Evolutionary conservation across 2,797 vertebrate species (phyloP), one percentile per base, ranked within the genome.

Genomic region (Pangasius sanitwongsei): DNA sequence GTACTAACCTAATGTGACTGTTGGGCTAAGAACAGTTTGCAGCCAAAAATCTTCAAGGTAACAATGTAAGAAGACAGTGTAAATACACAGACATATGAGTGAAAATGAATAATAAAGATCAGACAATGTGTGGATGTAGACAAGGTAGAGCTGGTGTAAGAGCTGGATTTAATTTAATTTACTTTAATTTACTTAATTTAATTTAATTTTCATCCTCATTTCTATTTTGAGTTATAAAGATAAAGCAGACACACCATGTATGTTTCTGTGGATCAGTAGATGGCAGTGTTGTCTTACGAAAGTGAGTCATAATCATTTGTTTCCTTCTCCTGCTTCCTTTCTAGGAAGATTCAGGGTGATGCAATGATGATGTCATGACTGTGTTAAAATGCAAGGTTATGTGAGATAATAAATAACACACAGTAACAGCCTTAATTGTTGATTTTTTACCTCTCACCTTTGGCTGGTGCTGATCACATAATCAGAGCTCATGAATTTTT

Each of bases 261-360:
- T 83, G 59, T n/a, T 65, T n/a, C 48, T 28, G 12, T 72, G 48
- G 16, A 50, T 90, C 93, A 92, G 89, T 90, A 93, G 93, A 91
- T 92, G 93, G 92, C 91, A 91, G 90, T 92, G 83, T 88, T 92
- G 92, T 87, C 87, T 89, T 89, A 87, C 20, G 20, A 88, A 92
- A 81, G 18, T 7, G 23, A 9, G 25, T 28, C 37, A 28, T 16
- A n/a, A 41, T 8, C 23, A 9, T 13, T 59, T 0, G 23, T 44
- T 83, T 65, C 37, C 37, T 65, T 28, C 25, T 16, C 37, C 13
- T 48, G 25, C 37, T 65, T 1, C 11, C 34, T 83, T 65, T 83
- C 25, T 18, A 9, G 34, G 25, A 13, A 83, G 78, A 37, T 59
- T 59, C 78, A 37, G 55, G 15, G 13, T 63, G 57, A 83, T 34